phyloP scores from a whole-genome alignment of 1,140 invertebrate species.

The Sycobia sp. region DNA sequence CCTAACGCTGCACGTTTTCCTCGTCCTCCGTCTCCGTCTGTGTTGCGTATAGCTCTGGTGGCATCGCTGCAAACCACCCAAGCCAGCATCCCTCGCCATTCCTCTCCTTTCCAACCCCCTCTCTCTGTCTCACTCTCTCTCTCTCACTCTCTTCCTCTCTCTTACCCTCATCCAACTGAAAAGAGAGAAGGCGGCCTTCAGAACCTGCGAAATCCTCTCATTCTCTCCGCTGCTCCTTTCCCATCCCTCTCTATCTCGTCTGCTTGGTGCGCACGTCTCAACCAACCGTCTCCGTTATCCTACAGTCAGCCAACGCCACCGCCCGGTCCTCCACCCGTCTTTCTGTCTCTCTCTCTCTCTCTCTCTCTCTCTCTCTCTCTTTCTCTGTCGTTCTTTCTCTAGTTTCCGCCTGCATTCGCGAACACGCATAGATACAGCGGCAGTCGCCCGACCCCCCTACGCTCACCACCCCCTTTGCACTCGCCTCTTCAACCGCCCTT shows the following conservation, averaged over 20 bases:
- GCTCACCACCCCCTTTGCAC: no score
- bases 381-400: conserved; percentile 12
- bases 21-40: neutral
- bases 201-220: conserved; percentile 13
- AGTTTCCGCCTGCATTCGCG: conserved; percentile 38
- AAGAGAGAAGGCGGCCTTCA: neutral
- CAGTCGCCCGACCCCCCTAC: neutral
- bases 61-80: conserved; percentile 4
- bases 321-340: neutral
- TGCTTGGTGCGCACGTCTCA: conserved; percentile 31
- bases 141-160: conserved; percentile 36
- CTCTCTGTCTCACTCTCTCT: conserved; percentile 14
- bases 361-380: conserved; percentile 14
- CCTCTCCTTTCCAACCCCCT: no score
- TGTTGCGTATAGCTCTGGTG: neutral
- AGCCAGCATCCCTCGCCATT: conserved; percentile 1
- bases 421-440: conserved; percentile 18
- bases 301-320: conserved; percentile 26
- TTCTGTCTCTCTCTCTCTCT: neutral
- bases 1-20: neutral
- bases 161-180: conserved; percentile 14
- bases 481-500: neutral
- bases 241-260: conserved; percentile 14
- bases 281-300: conserved; percentile 23
- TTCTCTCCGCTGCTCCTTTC: conserved; percentile 14